These are phyloP conservation scores for Pammene fasciana DNA, from an alignment of 2,888 invertebrate species.

Conservation along the genomic window DNA sequence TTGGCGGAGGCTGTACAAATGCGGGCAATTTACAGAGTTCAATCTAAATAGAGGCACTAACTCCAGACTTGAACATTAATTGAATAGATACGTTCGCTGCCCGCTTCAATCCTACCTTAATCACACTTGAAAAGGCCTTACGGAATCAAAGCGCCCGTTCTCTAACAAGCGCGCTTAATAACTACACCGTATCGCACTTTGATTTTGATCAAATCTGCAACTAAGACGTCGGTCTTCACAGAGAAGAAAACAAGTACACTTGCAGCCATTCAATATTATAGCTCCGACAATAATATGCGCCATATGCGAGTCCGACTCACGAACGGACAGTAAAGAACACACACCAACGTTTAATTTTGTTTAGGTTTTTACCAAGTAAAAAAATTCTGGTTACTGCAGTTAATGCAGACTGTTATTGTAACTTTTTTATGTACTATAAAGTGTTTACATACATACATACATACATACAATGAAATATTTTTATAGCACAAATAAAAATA, in stretches of 20 bases:
- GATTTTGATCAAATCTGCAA: conserved; percentile 60
- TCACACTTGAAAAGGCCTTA: conserved; percentile 77
- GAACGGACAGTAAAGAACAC: no score
- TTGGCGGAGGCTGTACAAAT: conserved; percentile 63
- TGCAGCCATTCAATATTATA: neutral
- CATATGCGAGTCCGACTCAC: no score
- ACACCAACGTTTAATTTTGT: no score
- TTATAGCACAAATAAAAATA: no score
- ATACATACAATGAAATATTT: no score
- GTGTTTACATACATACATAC: no score
- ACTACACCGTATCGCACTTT: conserved; percentile 75
- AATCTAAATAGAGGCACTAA: conserved; percentile 71
- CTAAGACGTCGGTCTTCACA: conserved; percentile 28
- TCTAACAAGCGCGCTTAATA: conserved; percentile 68
- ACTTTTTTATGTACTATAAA: no score
- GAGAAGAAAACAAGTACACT: neutral
- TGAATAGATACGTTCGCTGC: conserved; percentile 80
- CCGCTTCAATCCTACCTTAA: conserved; percentile 78
- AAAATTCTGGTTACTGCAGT: no score
- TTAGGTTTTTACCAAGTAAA: no score
- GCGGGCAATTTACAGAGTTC: conserved; percentile 70
- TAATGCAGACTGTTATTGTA: no score
- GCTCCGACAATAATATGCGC: neutral
- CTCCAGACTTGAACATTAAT: conserved; percentile 73
- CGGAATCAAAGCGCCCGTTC: conserved; percentile 57